A percentile compares a stretch with the other conserved stretches of the same genome.
phyloP scores from a whole-genome alignment of 2,113 vertebrate genomes.

The Pachypanchax playfairii region DNA sequence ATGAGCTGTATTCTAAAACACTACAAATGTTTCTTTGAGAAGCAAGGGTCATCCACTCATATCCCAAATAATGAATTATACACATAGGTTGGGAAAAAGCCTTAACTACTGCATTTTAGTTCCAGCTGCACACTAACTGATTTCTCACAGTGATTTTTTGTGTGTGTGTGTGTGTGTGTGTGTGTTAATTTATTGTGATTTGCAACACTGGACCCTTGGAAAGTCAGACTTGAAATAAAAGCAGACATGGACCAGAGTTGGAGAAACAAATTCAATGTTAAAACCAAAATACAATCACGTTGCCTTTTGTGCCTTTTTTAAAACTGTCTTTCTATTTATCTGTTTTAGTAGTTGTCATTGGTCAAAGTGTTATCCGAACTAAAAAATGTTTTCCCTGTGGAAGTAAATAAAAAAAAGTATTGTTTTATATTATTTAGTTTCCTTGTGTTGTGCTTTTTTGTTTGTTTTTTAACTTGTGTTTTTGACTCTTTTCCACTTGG shows the following conservation, averaged over 20 bases:
- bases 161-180: too few relatives aligned
- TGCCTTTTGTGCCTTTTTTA: slow-evolving; percentile 47
- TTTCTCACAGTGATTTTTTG: slow-evolving; percentile 55
- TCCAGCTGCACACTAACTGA: slow-evolving; percentile 16
- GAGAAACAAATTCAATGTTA: slow-evolving; percentile 21
- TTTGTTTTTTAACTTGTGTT: not conserved
- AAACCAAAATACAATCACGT: slow-evolving; percentile 48
- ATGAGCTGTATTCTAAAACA: slow-evolving; percentile 5
- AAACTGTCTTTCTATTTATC: slow-evolving; percentile 50
- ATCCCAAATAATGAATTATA: slow-evolving; percentile 8
- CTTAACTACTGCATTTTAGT: slow-evolving; percentile 6
- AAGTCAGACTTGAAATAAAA: slow-evolving; percentile 52
- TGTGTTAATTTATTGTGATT: slow-evolving; percentile 69
- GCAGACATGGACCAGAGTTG: slow-evolving; percentile 31
- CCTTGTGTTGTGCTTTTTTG: not conserved
- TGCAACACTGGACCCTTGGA: slow-evolving; percentile 33
- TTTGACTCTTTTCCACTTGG: too few relatives aligned
- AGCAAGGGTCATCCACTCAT: not conserved
- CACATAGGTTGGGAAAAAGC: slow-evolving; percentile 6
- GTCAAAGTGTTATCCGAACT: slow-evolving; percentile 40
- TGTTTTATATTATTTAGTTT: slow-evolving; percentile 13
- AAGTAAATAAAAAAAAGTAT: slow-evolving; percentile 71
- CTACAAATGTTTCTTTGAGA: slow-evolving; percentile 6
- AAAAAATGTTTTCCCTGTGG: slow-evolving; percentile 55
- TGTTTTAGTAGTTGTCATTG: slow-evolving; percentile 44